Evolutionary conservation across 2,888 invertebrate species (phyloP).

Genomic region (Corbicula japonica): DNA sequence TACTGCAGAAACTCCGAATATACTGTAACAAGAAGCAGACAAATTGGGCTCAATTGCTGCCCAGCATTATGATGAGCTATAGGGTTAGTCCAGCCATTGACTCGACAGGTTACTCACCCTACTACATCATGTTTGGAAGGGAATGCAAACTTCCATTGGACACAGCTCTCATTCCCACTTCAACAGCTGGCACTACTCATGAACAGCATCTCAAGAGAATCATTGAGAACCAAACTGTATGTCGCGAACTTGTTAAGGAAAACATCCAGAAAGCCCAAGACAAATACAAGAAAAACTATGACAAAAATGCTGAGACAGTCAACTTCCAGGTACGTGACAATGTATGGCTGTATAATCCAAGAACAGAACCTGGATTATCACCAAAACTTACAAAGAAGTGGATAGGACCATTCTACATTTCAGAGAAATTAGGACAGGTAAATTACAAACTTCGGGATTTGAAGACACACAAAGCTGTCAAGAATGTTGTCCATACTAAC

Average conservation of each 20-base stretch:
- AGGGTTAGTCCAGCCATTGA: constrained; percentile 18
- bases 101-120: constrained; percentile 47
- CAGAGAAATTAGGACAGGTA: constrained; percentile 8
- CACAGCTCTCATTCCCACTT: constrained; percentile 41
- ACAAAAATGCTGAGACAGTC: constrained; percentile 27
- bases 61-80: constrained; percentile 48
- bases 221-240: constrained; percentile 24
- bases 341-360: constrained; percentile 34
- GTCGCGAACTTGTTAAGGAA: constrained; percentile 39
- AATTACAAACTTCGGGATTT: constrained; percentile 21
- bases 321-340: constrained; percentile 27
- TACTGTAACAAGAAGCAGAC: constrained; percentile 27
- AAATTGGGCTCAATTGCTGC: constrained; percentile 34
- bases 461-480: constrained; percentile 16
- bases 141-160: constrained; percentile 53
- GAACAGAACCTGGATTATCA: constrained; percentile 20
- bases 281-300: constrained; percentile 39
- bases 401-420: constrained; percentile 27
- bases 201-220: constrained; percentile 38
- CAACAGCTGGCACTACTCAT: constrained; percentile 28
- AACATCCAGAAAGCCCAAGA: constrained; percentile 28
- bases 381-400: constrained; percentile 33
- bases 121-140: constrained; percentile 55
- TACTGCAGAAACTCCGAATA: constrained; percentile 8
- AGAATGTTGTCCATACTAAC: constrained; percentile 36